Base-by-base conservation (phyloP, 2,113 vertebrate species). In the Nycticryphes semicollaris region DNA sequence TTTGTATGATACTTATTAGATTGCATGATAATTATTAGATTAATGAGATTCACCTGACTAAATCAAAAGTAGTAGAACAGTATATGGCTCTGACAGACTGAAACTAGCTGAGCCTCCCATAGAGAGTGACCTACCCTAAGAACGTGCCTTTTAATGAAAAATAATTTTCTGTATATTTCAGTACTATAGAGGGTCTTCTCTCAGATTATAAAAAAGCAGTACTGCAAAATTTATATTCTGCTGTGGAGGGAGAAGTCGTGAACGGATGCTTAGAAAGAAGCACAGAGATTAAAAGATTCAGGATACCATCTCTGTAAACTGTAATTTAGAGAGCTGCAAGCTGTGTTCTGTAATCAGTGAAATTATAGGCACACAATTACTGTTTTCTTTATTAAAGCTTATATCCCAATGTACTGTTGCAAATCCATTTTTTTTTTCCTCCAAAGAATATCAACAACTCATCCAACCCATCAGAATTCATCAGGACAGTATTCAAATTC, bases 281-380 rank as follows among this genome's bases (percentile, higher is more conserved):
- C 66, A 86, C 18, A 80, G 66, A 83, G 84, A 89, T 91, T 79
- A 94, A 89, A 94, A 86, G 39, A 96, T 77, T 81, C 68, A 37
- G 68, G 82, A 92, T 95, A 41, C 70, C 43, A 84, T 93, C 85
- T 91, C 78, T 60, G 72, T 83, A 97, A 96, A 95, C 94, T 96
- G 22, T 97, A 96, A 97, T 97, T 97, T 97, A 64, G 86, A 85
- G 63, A 75, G 86, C 95, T 93, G 93, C 88, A 93, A 88, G 81
- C 84, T 95, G 80, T 93, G 72, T 96, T 96, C 90, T 94, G 91
- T 89, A 97, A 96, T 97, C 96, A 97, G 91, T 87, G 93, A 97
- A 96, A 97, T 96, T 96, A 97, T 63, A 96, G 89, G 84, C 94
- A 60, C 63, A 39, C 88, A 92, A 93, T 96, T 96, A 88, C 91